Evolutionary conservation across 2,797 vertebrate genomes (phyloP), one percentile per base, ranked within the genome.

Genomic region (Buceros bicornis): DNA sequence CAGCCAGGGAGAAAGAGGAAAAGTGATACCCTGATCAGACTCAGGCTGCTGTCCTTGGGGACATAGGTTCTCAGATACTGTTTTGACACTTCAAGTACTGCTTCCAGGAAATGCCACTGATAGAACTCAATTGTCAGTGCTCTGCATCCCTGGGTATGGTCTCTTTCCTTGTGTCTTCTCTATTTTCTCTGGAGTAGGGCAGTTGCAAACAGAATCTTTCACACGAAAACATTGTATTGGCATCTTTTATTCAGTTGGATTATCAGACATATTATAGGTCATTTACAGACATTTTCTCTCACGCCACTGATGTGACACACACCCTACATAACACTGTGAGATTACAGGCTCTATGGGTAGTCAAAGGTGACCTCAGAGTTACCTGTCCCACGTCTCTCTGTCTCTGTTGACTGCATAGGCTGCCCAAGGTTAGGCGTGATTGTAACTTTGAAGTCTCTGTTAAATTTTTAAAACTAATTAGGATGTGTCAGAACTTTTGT

Each of bases 81-180:
- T 16, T 77, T 20, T 81, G 69, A 47, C 14, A n/a, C 37, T 69
- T 50, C 5, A 21, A 6, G 21, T 45, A 9, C 35, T 88, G 53
- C 42, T 92, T 83, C 45, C n/a, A 64, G 43, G 57, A 74, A 37
- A 19, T 5, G 1, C 16, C 11, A 26, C 17, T 58, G 11, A 13
- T 9, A 14, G 19, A 28, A 6, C 71, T 74, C 71, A 69, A 47
- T 71, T 0, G 0, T 67, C 3, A 3, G 5, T 48, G 28, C 17
- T 90, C 42, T 89, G n/a, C 31, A 31, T 50, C 26, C 11, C 10
- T 70, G 40, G 4, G 2, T 35, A 14, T 58, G 21, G 16, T 57
- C 26, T 70, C 29, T 42, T 70, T 42, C 17, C 18, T 53, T 79
- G 17, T n/a, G 16, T 64, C 11, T 43, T 82, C 20, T 65, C 17